phyloP scores from a whole-genome alignment of 2,888 invertebrate genomes.

The Melanchra persicariae region DNA sequence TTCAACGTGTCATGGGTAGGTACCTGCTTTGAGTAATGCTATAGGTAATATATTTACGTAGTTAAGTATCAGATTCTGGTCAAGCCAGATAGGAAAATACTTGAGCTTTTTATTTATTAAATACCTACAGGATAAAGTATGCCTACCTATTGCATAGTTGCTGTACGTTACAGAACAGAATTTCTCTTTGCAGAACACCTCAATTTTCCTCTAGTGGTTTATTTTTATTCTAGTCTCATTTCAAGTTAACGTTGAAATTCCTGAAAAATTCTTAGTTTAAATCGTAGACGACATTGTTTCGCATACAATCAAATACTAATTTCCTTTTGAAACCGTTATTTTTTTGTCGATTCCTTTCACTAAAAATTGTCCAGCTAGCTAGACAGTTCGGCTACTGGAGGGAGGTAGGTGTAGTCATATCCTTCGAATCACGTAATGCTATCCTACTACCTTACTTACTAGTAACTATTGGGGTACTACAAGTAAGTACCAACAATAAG shows the following conservation, averaged over 20 bases:
- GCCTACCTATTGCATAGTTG: no score
- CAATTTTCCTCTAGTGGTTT: not conserved
- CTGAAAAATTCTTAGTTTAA: not conserved
- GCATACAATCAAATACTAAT: not conserved
- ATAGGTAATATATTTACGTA: no score
- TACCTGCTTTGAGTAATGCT: no score
- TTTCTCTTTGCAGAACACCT: not conserved
- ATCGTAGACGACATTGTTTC: not conserved
- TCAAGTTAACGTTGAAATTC: not conserved
- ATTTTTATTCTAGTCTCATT: not conserved
- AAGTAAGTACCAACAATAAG: no score
- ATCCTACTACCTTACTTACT: not conserved
- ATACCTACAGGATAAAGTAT: no score
- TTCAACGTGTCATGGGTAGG: no score
- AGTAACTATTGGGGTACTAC: no score
- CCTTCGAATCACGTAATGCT: not conserved
- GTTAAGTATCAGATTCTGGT: no score
- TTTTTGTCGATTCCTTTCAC: conserved; percentile 7
- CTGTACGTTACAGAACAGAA: no score
- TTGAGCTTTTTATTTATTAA: no score
- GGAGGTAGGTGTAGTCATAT: not conserved
- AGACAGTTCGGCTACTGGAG: not conserved
- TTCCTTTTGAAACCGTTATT: conserved; percentile 5
- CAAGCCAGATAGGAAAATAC: no score
- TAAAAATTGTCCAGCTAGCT: not conserved